These are phyloP conservation scores for Eupsittula cactorum DNA, from an alignment of 2,113 vertebrate species.

Conservation along the genomic window DNA sequence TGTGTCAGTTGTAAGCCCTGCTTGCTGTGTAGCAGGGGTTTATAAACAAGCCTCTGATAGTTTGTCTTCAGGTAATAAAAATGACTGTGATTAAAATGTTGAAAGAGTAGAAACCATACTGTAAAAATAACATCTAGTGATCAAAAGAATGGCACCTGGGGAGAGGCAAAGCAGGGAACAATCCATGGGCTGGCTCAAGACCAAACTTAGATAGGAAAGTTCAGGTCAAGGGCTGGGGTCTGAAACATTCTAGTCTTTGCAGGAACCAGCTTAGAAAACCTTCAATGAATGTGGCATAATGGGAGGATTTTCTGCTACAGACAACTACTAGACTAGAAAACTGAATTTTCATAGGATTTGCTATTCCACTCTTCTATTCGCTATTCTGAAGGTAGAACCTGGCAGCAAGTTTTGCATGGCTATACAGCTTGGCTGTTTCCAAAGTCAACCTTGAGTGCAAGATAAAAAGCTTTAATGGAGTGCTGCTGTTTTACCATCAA, in stretches of 20 bases:
- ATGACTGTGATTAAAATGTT: neutral
- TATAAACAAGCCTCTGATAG: neutral
- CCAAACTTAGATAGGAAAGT: neutral
- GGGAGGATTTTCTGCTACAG: neutral
- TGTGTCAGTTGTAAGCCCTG: neutral
- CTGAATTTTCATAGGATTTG: neutral
- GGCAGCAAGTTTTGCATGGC: neutral
- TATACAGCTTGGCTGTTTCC: neutral
- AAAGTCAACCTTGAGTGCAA: neutral
- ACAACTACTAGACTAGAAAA: neutral
- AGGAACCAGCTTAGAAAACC: neutral
- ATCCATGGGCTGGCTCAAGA: neutral
- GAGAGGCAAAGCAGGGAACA: neutral
- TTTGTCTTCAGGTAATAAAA: constrained; percentile 7
- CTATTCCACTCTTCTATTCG: neutral
- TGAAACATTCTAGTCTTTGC: neutral
- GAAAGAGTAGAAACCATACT: neutral
- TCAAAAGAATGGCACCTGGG: neutral
- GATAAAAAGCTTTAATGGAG: neutral
- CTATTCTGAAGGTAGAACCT: neutral
- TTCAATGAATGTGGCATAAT: neutral
- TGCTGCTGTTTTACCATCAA: neutral
- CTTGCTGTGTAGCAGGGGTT: neutral
- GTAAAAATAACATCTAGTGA: neutral
- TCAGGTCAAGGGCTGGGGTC: neutral